Evolutionary conservation across 2,797 vertebrate genomes (phyloP).

Genomic region (Paedocypris micromegethes): DNA sequence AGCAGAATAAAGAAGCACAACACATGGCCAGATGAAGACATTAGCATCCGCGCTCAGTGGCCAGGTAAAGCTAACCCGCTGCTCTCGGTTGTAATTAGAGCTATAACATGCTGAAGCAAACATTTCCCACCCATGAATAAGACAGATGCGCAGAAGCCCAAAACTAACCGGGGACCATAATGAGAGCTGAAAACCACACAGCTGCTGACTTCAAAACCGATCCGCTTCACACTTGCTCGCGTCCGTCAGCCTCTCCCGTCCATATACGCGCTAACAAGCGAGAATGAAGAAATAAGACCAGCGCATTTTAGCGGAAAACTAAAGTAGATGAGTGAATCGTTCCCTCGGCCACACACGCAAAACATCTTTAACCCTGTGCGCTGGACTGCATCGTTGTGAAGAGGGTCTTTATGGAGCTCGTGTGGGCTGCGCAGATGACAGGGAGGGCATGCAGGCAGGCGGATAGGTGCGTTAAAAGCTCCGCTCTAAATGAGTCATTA

Average conservation of each 20-base stretch:
- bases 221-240: constrained; percentile 11
- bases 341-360: constrained; percentile 12
- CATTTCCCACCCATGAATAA: constrained; percentile 5
- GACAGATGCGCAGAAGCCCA: constrained; percentile 15
- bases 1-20: constrained; percentile 8
- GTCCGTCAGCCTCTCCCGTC: not conserved
- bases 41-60: constrained; percentile 29
- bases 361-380: constrained; percentile 7
- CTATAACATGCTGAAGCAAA: constrained; percentile 34
- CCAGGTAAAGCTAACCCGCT: constrained; percentile 22
- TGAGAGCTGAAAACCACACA: constrained; percentile 29
- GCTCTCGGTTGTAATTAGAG: constrained; percentile 30
- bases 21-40: not conserved
- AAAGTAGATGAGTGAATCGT: not conserved
- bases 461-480: constrained; percentile 30
- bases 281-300: not conserved
- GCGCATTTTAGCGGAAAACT: not conserved
- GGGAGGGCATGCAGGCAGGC: not conserved
- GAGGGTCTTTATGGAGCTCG: constrained; percentile 29
- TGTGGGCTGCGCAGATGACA: constrained; percentile 30
- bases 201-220: constrained; percentile 17
- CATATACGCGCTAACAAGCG: constrained; percentile 5
- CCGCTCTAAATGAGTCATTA: constrained; percentile 34
- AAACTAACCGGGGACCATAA: constrained; percentile 27
- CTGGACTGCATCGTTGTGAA: constrained; percentile 7